phyloP scores from a whole-genome alignment of 2,888 invertebrate genomes.

The Polyommatus icarus region DNA sequence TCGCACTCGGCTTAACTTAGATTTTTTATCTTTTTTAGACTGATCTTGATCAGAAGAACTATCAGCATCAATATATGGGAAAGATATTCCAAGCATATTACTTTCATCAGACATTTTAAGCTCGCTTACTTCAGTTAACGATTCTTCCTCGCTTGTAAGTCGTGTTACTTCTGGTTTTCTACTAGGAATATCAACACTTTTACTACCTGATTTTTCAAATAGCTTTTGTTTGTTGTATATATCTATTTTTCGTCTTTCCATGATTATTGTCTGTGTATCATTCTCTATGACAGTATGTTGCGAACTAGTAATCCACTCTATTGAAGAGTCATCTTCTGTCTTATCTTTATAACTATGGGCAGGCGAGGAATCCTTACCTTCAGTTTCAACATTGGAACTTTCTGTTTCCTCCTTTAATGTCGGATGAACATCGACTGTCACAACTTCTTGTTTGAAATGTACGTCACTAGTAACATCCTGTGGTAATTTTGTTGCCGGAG shows the following conservation, averaged over 20 bases:
- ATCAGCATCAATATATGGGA: slow-evolving; percentile 78
- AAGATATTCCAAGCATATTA: slow-evolving; percentile 70
- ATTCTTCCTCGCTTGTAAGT: slow-evolving; percentile 84
- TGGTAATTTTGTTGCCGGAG: slow-evolving; percentile 57
- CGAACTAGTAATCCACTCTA: slow-evolving; percentile 72
- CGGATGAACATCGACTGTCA: slow-evolving; percentile 73
- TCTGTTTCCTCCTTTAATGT: slow-evolving; percentile 56
- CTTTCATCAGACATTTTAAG: slow-evolving; percentile 78
- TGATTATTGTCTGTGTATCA: slow-evolving; percentile 82
- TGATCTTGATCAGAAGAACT: slow-evolving; percentile 77
- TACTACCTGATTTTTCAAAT: slow-evolving; percentile 68
- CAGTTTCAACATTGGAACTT: slow-evolving; percentile 44
- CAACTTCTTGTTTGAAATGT: slow-evolving; percentile 74
- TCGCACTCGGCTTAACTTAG: slow-evolving; percentile 69
- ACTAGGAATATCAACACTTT: slow-evolving; percentile 59
- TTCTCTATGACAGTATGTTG: slow-evolving; percentile 72
- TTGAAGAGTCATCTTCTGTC: slow-evolving; percentile 73
- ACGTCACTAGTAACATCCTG: slow-evolving; percentile 61
- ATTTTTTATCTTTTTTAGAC: slow-evolving; percentile 55
- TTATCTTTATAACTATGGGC: slow-evolving; percentile 68
- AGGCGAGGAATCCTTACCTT: slow-evolving; percentile 60
- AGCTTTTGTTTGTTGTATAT: slow-evolving; percentile 80
- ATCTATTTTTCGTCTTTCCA: slow-evolving; percentile 82
- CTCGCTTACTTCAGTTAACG: slow-evolving; percentile 84
- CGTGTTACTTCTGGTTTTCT: slow-evolving; percentile 73